phyloP scores from a whole-genome alignment of 2,797 vertebrate species.

The Leptoclinus maculatus region DNA sequence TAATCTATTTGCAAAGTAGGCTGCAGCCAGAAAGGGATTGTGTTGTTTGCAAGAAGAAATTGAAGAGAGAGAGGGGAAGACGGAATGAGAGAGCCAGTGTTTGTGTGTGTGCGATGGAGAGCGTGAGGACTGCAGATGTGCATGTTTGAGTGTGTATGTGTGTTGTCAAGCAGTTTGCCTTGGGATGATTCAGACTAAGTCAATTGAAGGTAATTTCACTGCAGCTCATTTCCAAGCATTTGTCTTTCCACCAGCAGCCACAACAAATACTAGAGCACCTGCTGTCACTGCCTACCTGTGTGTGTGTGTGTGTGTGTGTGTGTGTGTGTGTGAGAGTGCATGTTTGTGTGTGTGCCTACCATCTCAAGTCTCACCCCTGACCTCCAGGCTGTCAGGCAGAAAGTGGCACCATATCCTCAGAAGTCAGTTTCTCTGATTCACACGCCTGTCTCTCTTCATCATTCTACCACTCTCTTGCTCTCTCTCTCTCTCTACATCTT shows the following conservation, averaged over 20 bases:
- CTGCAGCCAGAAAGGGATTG: slow-evolving; percentile 3
- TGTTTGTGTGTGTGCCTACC: background rate
- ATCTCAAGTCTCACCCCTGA: slow-evolving; percentile 53
- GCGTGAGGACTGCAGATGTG: slow-evolving; percentile 39
- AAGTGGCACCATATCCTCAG: slow-evolving; percentile 42
- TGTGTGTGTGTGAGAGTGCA: background rate
- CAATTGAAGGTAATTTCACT: slow-evolving; percentile 64
- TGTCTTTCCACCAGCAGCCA: slow-evolving; percentile 41
- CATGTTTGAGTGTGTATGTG: slow-evolving; percentile 18
- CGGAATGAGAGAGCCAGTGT: background rate
- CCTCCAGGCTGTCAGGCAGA: slow-evolving; percentile 46
- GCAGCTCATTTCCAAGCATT: slow-evolving; percentile 55
- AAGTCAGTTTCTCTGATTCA: slow-evolving; percentile 38
- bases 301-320: too few species aligned
- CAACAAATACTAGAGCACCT: slow-evolving; percentile 42
- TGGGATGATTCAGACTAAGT: slow-evolving; percentile 55
- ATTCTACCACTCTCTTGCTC: background rate
- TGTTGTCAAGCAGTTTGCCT: slow-evolving; percentile 34
- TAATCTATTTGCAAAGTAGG: slow-evolving; percentile 35
- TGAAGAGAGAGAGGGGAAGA: background rate
- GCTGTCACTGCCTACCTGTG: background rate
- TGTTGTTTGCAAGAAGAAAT: slow-evolving; percentile 49
- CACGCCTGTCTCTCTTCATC: background rate
- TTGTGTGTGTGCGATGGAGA: background rate
- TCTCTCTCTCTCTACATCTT: background rate